Conservation (phyloP, 1,140 invertebrate genomes). For the Holotrichia oblita region DNA sequence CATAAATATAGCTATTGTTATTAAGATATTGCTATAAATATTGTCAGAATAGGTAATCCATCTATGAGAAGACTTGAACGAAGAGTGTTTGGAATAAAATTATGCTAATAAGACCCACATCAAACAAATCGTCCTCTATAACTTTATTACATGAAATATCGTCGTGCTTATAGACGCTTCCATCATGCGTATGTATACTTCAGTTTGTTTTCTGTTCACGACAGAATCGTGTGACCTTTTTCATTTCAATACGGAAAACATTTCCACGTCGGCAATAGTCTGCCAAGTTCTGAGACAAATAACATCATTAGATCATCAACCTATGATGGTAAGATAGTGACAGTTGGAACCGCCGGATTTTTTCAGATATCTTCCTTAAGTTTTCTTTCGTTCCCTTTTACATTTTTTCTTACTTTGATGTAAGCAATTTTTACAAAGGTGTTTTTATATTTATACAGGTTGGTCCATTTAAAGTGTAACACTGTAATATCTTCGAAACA, state of each 20-base stretch:
- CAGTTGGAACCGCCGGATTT: neutral
- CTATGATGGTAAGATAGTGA: neutral
- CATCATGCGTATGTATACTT: slow-evolving; percentile 16
- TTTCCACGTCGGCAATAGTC: slow-evolving; percentile 24
- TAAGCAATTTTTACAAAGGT: neutral
- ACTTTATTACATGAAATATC: slow-evolving; percentile 28
- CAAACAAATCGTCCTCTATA: slow-evolving; percentile 30
- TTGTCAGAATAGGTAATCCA: slow-evolving; percentile 1
- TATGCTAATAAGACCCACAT: slow-evolving; percentile 30
- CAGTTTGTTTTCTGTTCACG: slow-evolving; percentile 28
- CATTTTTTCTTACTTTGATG: slow-evolving; percentile 4
- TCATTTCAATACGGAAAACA: slow-evolving; percentile 33
- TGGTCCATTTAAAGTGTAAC: too few relatives aligned
- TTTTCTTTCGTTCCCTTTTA: neutral
- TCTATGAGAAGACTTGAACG: neutral
- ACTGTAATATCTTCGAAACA: too few relatives aligned
- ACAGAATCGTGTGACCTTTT: neutral
- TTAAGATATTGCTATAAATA: slow-evolving; percentile 23
- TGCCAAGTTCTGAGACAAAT: slow-evolving; percentile 31
- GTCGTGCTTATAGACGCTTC: neutral
- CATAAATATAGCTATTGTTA: neutral
- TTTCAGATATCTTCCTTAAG: neutral
- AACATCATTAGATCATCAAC: slow-evolving; percentile 33
- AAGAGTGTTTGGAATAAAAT: slow-evolving; percentile 30
- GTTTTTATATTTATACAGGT: too few relatives aligned